Percentiles rank a stretch among this genome's conserved stretches.
These are phyloP conservation scores for Sarcoramphus papa DNA, from an alignment of 2,797 vertebrate genomes.

Conservation along the genomic window DNA sequence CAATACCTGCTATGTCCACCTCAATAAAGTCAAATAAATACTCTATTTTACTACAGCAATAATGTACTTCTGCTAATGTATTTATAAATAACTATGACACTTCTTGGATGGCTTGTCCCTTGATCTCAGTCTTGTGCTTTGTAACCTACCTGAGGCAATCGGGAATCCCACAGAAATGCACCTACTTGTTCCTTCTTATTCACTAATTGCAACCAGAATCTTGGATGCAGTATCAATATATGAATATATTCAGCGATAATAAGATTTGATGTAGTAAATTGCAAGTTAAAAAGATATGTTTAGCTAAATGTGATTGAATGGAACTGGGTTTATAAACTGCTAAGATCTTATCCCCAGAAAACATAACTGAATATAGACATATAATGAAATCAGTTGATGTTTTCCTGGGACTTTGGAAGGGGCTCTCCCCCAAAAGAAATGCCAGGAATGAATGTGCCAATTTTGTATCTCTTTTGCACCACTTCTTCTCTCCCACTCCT, in stretches of 20 bases:
- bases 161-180: background rate
- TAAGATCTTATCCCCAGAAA: background rate
- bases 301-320: background rate
- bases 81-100: background rate
- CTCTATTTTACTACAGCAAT: background rate
- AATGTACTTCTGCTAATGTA: background rate
- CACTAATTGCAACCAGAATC: background rate
- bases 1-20: background rate
- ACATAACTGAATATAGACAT: background rate
- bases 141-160: background rate
- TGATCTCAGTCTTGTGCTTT: background rate
- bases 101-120: background rate
- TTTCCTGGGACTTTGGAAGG: background rate
- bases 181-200: background rate
- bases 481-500: background rate
- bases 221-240: background rate
- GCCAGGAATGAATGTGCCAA: background rate
- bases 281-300: background rate
- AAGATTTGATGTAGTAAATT: background rate
- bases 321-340: background rate
- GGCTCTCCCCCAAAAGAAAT: fast-evolving
- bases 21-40: background rate
- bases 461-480: background rate
- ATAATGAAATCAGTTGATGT: background rate
- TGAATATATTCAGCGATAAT: background rate